Percentiles rank a stretch among this genome's conserved stretches.
Evolutionary conservation across 2,113 vertebrate genomes (phyloP).

Genomic region (Protobothrops flavoviridis): DNA sequence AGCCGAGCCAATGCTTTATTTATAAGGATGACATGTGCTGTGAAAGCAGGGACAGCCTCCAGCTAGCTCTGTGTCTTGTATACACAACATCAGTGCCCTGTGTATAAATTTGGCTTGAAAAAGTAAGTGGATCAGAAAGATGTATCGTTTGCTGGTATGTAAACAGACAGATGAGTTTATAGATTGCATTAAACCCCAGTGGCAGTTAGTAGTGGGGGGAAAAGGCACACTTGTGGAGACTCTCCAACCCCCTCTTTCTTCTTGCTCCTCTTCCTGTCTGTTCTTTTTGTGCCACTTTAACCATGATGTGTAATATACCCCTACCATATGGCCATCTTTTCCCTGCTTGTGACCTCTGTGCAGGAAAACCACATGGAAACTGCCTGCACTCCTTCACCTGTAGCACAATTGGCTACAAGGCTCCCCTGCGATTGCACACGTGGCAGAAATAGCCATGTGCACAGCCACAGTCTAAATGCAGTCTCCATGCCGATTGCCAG

Average conservation of each 20-base stretch:
- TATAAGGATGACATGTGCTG: conserved; percentile 79
- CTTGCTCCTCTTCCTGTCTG: conserved; percentile 33
- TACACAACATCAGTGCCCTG: conserved; percentile 73
- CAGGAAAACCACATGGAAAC: neutral
- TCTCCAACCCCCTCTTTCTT: conserved; percentile 51
- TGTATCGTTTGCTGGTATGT: conserved; percentile 81
- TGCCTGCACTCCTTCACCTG: neutral
- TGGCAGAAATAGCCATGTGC: neutral
- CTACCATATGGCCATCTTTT: neutral
- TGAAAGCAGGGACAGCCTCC: conserved; percentile 74
- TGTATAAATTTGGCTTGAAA: conserved; percentile 78
- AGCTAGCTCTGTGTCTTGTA: conserved; percentile 74
- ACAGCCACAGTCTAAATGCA: too few species aligned
- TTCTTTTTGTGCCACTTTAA: conserved; percentile 17
- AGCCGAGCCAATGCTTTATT: conserved; percentile 79
- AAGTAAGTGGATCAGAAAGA: conserved; percentile 79
- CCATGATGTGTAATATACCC: neutral
- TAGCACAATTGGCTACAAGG: neutral
- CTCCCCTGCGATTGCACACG: neutral
- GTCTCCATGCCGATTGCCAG: neutral
- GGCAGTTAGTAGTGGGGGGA: conserved; percentile 62
- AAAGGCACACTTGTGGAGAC: conserved; percentile 57
- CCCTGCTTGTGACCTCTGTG: conserved; percentile 2
- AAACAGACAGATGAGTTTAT: conserved; percentile 89
- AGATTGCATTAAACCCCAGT: conserved; percentile 82